Conservation (phyloP, 2,113 vertebrate species). For the Ursus arctos region DNA sequence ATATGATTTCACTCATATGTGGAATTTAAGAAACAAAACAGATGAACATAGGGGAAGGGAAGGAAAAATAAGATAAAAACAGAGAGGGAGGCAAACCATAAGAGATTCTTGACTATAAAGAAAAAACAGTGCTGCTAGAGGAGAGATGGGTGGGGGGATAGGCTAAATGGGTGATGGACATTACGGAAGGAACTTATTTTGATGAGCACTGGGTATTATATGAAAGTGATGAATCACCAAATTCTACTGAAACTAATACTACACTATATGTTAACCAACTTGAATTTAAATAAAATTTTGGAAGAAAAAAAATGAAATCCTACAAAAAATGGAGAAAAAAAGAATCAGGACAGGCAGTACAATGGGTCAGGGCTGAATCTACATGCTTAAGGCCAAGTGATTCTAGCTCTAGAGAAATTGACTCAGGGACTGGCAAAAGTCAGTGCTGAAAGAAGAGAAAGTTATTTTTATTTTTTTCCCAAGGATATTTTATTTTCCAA, state of each 20-base stretch:
- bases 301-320: not conserved
- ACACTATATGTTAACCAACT: not conserved
- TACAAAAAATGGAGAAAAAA: not conserved
- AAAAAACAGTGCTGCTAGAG: too few species aligned
- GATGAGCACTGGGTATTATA: too few species aligned
- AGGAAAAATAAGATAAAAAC: too few species aligned
- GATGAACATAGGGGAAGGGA: too few species aligned
- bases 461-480: not conserved
- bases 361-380: not conserved
- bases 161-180: too few species aligned
- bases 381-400: not conserved
- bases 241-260: not conserved
- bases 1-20: too few species aligned
- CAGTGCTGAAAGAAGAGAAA: accelerated
- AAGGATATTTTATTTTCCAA: not conserved
- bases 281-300: not conserved
- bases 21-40: too few species aligned
- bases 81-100: too few species aligned
- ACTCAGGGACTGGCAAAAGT: not conserved
- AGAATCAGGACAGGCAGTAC: not conserved
- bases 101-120: too few species aligned
- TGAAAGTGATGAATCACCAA: too few species aligned
- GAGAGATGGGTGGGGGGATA: too few species aligned
- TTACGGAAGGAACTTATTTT: too few species aligned
- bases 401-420: not conserved